phyloP scores from a whole-genome alignment of 53 echinoderm and acorn worm species.

The Arbacia lixula region DNA sequence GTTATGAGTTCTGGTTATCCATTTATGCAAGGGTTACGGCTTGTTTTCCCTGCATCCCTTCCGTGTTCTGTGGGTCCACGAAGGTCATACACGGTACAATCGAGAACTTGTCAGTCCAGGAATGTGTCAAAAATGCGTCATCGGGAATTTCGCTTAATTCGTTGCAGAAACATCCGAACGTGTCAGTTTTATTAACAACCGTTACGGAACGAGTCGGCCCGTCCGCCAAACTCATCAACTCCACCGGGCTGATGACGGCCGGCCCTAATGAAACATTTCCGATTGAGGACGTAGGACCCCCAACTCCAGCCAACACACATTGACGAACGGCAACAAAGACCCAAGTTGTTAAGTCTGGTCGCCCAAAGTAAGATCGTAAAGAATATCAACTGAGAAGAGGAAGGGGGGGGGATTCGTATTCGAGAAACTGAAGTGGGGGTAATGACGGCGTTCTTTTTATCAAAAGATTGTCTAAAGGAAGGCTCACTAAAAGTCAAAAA shows the following conservation, averaged over 20 bases:
- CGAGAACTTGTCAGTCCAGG: constrained; percentile 25
- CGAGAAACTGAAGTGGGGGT: too few relatives aligned
- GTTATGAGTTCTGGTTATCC: too few relatives aligned
- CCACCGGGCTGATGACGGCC: constrained; percentile 33
- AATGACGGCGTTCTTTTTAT: too few relatives aligned
- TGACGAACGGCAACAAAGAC: constrained; percentile 29
- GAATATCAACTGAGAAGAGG: background rate
- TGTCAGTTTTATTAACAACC: constrained; percentile 37
- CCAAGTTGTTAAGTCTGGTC: constrained; percentile 27
- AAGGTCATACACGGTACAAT: constrained; percentile 42
- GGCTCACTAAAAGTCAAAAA: too few relatives aligned
- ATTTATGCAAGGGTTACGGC: too few relatives aligned
- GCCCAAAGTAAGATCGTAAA: background rate
- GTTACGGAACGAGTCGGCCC: constrained; percentile 39
- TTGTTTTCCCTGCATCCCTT: too few relatives aligned
- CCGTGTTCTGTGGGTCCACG: too few relatives aligned
- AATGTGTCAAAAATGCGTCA: constrained; percentile 39
- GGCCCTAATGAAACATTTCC: constrained; percentile 54
- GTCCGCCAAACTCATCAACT: constrained; percentile 45
- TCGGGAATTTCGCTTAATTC: constrained; percentile 14
- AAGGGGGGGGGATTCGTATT: too few relatives aligned
- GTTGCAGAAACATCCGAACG: constrained; percentile 6
- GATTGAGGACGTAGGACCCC: constrained; percentile 19
- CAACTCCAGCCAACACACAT: background rate
- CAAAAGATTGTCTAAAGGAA: too few relatives aligned